phyloP scores from a whole-genome alignment of 2,113 vertebrate species.

The Petromus typicus region DNA sequence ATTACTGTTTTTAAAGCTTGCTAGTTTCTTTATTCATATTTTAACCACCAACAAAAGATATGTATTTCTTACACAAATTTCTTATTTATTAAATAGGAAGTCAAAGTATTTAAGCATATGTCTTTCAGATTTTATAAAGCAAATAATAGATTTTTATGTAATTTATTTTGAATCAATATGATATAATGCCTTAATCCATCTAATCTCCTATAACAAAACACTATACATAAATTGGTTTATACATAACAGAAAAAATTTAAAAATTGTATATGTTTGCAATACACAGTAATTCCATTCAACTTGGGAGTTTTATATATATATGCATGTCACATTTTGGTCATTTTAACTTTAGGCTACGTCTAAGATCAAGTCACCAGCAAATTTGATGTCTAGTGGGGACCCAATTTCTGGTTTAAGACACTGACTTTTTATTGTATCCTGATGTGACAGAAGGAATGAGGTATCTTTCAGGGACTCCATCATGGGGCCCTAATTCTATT shows the following conservation, averaged over 20 bases:
- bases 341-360: background rate
- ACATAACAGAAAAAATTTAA: background rate
- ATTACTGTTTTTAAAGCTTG: background rate
- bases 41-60: background rate
- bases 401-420: background rate
- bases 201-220: background rate
- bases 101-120: slow-evolving; percentile 46
- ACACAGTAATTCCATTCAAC: background rate
- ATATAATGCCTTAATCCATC: background rate
- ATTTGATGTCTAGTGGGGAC: background rate
- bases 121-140: slow-evolving; percentile 27
- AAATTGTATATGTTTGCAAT: background rate
- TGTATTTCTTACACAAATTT: background rate
- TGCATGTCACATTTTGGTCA: background rate
- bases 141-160: background rate
- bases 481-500: background rate
- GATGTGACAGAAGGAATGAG: background rate
- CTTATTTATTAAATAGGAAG: background rate
- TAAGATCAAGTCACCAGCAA: background rate
- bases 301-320: background rate
- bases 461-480: background rate
- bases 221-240: background rate
- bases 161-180: background rate
- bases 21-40: background rate
- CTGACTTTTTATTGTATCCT: background rate